These are phyloP conservation scores for Diaprepes abbreviatus DNA, from an alignment of 2,888 invertebrate species.

Conservation along the genomic window DNA sequence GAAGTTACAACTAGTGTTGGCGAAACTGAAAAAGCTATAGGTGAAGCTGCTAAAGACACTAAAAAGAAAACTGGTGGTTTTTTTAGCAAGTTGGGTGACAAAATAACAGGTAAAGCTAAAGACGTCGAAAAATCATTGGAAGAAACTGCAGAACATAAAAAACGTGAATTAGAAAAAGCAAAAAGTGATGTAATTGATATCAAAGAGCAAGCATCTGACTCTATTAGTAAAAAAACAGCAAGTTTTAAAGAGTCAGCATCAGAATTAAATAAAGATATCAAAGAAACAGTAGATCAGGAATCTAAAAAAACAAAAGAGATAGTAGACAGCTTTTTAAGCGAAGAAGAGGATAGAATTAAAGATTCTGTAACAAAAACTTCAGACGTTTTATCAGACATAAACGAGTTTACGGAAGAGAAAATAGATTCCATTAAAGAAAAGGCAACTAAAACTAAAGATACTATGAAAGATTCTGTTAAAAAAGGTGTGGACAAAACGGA, in stretches of 20 bases:
- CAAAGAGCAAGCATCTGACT: background rate
- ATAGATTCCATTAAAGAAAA: too few relatives aligned
- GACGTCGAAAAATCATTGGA: slow-evolving; percentile 44
- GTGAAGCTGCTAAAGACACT: slow-evolving; percentile 25
- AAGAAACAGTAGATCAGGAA: slow-evolving; percentile 18
- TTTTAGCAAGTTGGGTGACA: slow-evolving; percentile 48
- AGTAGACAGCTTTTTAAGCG: background rate
- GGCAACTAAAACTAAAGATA: background rate
- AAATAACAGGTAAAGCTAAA: slow-evolving; percentile 47
- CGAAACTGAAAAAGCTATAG: background rate
- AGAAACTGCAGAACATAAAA: slow-evolving; percentile 38
- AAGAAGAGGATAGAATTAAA: background rate
- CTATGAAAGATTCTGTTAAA: slow-evolving; percentile 12
- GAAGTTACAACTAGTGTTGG: background rate
- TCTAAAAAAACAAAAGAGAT: slow-evolving; percentile 22
- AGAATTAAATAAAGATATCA: background rate
- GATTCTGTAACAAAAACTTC: background rate
- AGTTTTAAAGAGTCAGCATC: background rate
- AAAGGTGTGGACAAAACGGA: slow-evolving; percentile 39
- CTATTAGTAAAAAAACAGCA: background rate
- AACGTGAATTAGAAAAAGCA: slow-evolving; percentile 47
- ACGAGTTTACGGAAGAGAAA: background rate
- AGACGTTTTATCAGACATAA: background rate
- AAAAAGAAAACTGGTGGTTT: slow-evolving; percentile 50
- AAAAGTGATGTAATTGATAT: slow-evolving; percentile 17